Percentiles rank a stretch among this genome's conserved stretches.
These are phyloP conservation scores for Sceloporus tristichus DNA, from an alignment of 2,113 vertebrate species.

Conservation along the genomic window DNA sequence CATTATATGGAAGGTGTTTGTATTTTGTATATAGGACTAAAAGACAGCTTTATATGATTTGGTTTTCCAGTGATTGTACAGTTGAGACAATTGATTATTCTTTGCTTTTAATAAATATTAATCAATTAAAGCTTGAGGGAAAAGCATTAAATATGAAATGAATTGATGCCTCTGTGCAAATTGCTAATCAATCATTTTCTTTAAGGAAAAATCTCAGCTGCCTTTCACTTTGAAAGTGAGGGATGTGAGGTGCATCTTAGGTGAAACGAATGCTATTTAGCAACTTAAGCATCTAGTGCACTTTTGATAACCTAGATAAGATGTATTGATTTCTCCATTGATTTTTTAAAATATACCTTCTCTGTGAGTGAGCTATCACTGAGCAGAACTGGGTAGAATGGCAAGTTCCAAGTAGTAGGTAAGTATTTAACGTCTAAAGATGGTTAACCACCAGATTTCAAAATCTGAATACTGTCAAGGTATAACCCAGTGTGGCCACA, in stretches of 20 bases:
- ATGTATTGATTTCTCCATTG: constrained; percentile 73
- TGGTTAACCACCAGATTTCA: background rate
- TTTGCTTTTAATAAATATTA: constrained; percentile 57
- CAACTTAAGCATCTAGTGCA: constrained; percentile 65
- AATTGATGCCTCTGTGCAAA: constrained; percentile 54
- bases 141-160: constrained; percentile 55
- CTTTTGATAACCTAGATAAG: constrained; percentile 71
- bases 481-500: background rate
- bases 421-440: constrained; percentile 19
- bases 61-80: constrained; percentile 42
- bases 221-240: constrained; percentile 57
- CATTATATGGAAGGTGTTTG: background rate
- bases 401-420: constrained; percentile 22
- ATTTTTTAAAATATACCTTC: constrained; percentile 66
- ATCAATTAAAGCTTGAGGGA: constrained; percentile 54
- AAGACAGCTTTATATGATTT: constrained; percentile 60
- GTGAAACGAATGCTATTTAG: constrained; percentile 73
- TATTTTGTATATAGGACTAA: background rate
- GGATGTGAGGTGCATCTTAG: constrained; percentile 53
- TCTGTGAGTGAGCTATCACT: constrained; percentile 48
- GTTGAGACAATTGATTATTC: constrained; percentile 39
- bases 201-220: constrained; percentile 35
- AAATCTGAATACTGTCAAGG: background rate
- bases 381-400: constrained; percentile 50
- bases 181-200: constrained; percentile 43